Conservation (phyloP, 1,140 invertebrate species). For the Neuroterus valhalla region DNA sequence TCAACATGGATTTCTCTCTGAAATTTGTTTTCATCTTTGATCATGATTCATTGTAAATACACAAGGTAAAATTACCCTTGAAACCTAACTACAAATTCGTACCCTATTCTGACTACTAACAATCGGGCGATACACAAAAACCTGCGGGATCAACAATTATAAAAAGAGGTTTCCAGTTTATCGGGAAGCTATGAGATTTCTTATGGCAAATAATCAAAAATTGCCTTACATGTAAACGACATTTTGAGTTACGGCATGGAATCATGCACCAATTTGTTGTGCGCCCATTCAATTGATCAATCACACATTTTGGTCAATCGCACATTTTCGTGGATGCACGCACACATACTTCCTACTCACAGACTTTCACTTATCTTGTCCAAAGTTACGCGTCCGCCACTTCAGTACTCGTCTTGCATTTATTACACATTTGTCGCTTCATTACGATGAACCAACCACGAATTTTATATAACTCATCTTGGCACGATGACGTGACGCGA, state of each 20-base stretch:
- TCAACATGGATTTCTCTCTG: neutral
- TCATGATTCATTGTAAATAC: neutral
- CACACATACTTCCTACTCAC: conserved; percentile 33
- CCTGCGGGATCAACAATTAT: neutral
- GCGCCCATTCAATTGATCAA: neutral
- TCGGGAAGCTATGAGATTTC: neutral
- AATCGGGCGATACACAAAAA: neutral
- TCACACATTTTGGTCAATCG: conserved; percentile 15
- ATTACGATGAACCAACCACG: neutral
- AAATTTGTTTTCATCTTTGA: neutral
- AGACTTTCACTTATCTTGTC: conserved; percentile 32
- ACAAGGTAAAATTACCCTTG: conserved; percentile 1
- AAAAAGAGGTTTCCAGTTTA: conserved; percentile 5
- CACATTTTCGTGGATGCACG: conserved; percentile 32
- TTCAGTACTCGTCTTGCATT: neutral
- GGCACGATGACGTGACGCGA: neutral
- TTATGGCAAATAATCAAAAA: neutral
- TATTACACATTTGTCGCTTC: neutral
- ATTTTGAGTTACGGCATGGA: conserved; percentile 5
- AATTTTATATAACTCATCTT: conserved; percentile 14
- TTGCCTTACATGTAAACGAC: neutral
- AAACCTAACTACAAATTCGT: neutral
- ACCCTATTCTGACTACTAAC: neutral
- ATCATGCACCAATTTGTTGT: conserved; percentile 8
- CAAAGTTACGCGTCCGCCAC: neutral